Conservation (phyloP, 1,140 invertebrate species). For the Mya arenaria region DNA sequence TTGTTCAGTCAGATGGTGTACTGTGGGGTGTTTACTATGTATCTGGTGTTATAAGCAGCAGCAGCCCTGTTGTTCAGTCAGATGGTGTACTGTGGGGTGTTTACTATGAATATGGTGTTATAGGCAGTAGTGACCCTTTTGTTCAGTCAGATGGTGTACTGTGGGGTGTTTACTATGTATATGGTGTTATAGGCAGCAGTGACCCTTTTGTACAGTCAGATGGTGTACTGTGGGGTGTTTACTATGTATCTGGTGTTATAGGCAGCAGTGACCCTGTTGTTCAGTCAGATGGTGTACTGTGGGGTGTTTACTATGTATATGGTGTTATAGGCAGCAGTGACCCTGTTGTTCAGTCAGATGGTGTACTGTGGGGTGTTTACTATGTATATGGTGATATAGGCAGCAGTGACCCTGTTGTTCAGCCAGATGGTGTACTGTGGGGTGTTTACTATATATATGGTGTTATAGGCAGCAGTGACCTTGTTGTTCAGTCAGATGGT, state of each 20-base stretch:
- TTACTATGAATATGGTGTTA: too few relatives aligned
- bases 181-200: too few relatives aligned
- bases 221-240: not conserved
- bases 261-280: not conserved
- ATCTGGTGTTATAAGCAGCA: not conserved
- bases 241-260: not conserved
- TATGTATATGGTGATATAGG: too few relatives aligned
- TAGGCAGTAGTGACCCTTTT: not conserved
- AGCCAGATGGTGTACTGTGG: not conserved
- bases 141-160: not conserved
- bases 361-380: too few relatives aligned
- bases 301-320: not conserved
- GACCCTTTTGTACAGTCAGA: not conserved
- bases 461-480: too few relatives aligned
- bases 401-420: conserved; percentile 50
- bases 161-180: too few relatives aligned
- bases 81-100: not conserved
- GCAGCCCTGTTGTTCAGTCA: not conserved
- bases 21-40: not conserved
- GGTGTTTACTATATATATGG: too few relatives aligned
- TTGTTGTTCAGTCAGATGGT: not conserved
- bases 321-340: not conserved
- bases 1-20: not conserved
- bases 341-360: conserved; percentile 36
- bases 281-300: conserved; percentile 21